Evolutionary conservation across 2,113 vertebrate genomes (phyloP).

Genomic region (Epinephelus lanceolatus): DNA sequence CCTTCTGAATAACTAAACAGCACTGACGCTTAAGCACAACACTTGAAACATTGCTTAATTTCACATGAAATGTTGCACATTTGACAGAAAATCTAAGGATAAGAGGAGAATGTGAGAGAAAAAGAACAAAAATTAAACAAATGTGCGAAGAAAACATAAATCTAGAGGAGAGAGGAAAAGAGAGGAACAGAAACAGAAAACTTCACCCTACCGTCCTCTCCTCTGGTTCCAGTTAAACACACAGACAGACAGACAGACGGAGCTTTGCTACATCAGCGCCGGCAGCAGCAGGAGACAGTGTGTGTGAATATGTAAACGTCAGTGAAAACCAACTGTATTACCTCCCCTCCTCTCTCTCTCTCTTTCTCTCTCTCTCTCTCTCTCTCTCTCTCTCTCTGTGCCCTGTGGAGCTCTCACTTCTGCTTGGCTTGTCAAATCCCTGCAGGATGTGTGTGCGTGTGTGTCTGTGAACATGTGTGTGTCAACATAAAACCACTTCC

Average conservation of each 20-base stretch:
- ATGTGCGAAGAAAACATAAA: not conserved
- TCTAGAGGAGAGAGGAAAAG: too few species aligned
- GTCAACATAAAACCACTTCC: constrained; percentile 68
- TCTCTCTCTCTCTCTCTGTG: constrained; percentile 26
- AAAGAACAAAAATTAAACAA: not conserved
- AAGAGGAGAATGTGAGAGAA: not conserved
- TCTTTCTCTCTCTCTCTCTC: constrained; percentile 1
- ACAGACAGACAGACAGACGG: constrained; percentile 21
- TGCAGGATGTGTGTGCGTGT: constrained; percentile 47
- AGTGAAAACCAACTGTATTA: constrained; percentile 53
- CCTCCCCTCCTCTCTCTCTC: constrained; percentile 30
- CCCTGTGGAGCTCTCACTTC: constrained; percentile 70
- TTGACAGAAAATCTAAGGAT: not conserved
- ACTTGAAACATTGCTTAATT: not conserved
- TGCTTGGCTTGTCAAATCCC: constrained; percentile 70
- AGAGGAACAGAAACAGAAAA: constrained; percentile 4
- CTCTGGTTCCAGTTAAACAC: constrained; percentile 38
- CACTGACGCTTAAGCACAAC: not conserved
- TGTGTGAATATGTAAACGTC: constrained; percentile 55
- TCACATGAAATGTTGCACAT: not conserved
- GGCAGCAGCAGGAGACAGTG: constrained; percentile 46
- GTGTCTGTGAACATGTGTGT: constrained; percentile 27
- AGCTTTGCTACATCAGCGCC: constrained; percentile 59
- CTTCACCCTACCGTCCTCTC: constrained; percentile 57
- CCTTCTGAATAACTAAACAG: not conserved